Percentiles rank a stretch among this genome's conserved stretches.
Evolutionary conservation across 2,888 invertebrate genomes (phyloP).

Genomic region (Polydrusus pterygomalis): DNA sequence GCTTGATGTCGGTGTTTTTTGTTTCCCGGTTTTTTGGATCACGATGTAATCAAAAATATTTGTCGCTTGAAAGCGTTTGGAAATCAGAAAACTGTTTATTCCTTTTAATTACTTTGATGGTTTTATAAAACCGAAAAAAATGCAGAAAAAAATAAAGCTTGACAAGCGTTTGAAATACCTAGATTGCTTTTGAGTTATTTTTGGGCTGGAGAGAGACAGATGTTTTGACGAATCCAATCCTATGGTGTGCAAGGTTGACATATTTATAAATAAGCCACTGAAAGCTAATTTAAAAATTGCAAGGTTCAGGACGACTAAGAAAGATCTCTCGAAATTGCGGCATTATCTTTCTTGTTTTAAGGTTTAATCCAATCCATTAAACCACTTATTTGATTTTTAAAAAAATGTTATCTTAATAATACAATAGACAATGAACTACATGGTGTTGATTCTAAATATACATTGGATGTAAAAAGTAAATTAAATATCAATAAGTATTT

Average conservation of each 20-base stretch:
- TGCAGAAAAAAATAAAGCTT: constrained; percentile 21
- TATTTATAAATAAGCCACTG: constrained; percentile 31
- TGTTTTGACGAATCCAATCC: constrained; percentile 31
- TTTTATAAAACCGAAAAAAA: neutral
- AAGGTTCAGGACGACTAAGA: neutral
- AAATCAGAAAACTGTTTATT: neutral
- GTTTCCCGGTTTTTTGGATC: neutral
- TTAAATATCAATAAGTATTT: constrained; percentile 19
- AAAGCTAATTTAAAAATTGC: constrained; percentile 17
- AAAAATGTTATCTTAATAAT: neutral
- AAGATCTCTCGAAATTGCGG: neutral
- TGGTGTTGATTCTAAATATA: neutral
- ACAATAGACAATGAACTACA: neutral
- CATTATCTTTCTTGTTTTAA: no score
- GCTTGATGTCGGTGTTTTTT: neutral
- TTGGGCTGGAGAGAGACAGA: constrained; percentile 21
- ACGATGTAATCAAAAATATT: neutral
- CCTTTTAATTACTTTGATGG: constrained; percentile 4
- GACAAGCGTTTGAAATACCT: neutral
- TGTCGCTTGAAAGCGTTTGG: neutral
- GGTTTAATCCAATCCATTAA: no score
- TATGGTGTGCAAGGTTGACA: constrained; percentile 33
- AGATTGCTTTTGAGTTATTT: constrained; percentile 31
- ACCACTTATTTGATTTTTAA: no score
- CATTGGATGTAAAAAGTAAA: constrained; percentile 1